Conservation (phyloP, 92 coral and sea anemone species). For the Umimayanthus chanpuru region DNA sequence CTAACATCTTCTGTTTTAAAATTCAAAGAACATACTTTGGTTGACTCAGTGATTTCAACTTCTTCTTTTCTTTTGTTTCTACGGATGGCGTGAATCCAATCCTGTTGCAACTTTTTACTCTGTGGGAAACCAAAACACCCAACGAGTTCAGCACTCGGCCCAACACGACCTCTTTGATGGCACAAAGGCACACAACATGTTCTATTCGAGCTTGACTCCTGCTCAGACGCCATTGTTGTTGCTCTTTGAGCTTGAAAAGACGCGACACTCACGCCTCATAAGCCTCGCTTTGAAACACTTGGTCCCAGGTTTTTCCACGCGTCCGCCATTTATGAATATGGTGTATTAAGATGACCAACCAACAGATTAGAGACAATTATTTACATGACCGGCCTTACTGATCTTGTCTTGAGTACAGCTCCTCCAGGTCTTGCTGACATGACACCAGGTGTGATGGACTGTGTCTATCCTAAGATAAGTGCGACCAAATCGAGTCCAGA, state of each 20-base stretch:
- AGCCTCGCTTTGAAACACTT: neutral
- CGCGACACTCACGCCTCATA: neutral
- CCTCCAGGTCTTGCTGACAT: neutral
- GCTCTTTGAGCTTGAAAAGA: neutral
- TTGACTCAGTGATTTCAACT: conserved; percentile 14
- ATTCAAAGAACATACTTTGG: conserved; percentile 65
- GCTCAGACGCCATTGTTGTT: no score
- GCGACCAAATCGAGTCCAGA: conserved; percentile 6
- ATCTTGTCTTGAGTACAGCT: conserved; percentile 12
- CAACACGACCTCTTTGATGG: conserved; percentile 32
- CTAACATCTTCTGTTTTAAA: conserved; percentile 49
- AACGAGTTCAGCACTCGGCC: neutral
- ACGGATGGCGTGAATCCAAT: conserved; percentile 36
- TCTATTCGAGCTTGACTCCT: neutral
- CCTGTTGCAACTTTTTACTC: neutral
- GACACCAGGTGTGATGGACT: conserved; percentile 12
- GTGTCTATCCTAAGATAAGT: neutral
- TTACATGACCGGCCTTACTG: neutral
- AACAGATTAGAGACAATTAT: neutral
- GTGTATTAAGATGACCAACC: no score
- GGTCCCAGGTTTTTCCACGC: conserved; percentile 14
- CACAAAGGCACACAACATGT: conserved; percentile 35
- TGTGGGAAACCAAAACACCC: conserved; percentile 24
- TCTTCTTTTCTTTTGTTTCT: neutral
- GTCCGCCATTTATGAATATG: no score